phyloP scores from a whole-genome alignment of 53 echinoderm and acorn worm species.

The Echinometra lucunter region DNA sequence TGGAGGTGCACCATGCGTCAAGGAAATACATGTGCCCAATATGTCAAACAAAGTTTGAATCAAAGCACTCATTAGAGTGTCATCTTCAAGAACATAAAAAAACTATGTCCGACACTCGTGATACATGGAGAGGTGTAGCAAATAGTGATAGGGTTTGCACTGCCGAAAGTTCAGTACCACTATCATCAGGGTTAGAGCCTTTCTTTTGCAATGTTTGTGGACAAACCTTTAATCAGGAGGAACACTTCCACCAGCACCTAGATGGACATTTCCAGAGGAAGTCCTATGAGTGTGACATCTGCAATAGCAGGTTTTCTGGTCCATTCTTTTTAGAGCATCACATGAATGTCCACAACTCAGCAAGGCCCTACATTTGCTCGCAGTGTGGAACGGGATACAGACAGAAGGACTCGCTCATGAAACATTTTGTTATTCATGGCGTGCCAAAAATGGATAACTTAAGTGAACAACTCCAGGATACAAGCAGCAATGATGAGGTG shows the following conservation, averaged over 20 bases:
- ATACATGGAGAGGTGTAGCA: background rate
- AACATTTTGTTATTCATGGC: background rate
- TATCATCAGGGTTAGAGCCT: background rate
- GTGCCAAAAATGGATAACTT: background rate
- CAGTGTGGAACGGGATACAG: slow-evolving; percentile 35
- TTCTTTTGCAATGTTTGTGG: slow-evolving; percentile 31
- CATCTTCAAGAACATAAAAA: background rate
- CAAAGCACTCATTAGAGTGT: background rate
- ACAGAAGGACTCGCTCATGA: background rate
- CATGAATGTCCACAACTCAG: background rate
- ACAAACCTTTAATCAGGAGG: background rate
- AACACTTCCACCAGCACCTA: background rate
- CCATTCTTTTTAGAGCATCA: slow-evolving; percentile 22
- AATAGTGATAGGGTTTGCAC: background rate
- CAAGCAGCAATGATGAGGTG: background rate
- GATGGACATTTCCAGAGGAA: slow-evolving; percentile 1
- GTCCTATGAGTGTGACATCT: background rate
- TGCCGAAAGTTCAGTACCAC: background rate
- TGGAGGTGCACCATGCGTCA: background rate
- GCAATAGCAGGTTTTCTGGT: slow-evolving; percentile 31
- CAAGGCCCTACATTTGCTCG: background rate
- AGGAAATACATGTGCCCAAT: background rate
- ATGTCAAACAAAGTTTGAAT: background rate
- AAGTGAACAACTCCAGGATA: background rate
- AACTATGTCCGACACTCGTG: background rate